Conservation (phyloP, 1,140 invertebrate genomes). For the Palaemon carinicauda region DNA sequence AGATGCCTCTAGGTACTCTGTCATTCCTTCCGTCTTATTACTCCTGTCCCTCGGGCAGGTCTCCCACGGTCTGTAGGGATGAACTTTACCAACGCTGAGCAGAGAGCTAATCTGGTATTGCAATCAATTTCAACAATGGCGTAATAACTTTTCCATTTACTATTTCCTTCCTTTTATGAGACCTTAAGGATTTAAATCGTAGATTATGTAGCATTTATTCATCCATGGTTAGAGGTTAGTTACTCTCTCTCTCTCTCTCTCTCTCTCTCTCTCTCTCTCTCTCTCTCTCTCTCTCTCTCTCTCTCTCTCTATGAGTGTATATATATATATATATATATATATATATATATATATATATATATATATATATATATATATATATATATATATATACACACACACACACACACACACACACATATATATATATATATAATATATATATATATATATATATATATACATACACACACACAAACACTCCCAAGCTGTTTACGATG, state of each 20-base stretch:
- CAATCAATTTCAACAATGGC: too few relatives aligned
- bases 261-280: too few relatives aligned
- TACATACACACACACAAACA: neutral
- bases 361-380: neutral
- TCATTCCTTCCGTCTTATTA: too few relatives aligned
- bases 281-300: too few relatives aligned
- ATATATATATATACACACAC: neutral
- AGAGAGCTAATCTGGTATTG: too few relatives aligned
- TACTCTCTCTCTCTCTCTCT: too few relatives aligned
- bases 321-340: neutral
- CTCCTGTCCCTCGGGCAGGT: neutral
- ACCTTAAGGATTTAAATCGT: neutral
- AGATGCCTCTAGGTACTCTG: too few relatives aligned
- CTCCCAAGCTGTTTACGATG: too few relatives aligned
- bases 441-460: neutral
- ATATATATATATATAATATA: neutral
- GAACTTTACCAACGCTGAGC: neutral
- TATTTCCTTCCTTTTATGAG: neutral
- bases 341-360: neutral
- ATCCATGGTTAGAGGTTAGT: too few relatives aligned
- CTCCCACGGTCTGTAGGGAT: slow-evolving; percentile 1
- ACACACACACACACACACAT: neutral
- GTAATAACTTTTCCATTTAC: neutral
- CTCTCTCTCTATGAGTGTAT: too few relatives aligned
- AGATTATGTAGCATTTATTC: too few relatives aligned